These are phyloP conservation scores for Falco rusticolus DNA, from an alignment of 2,797 vertebrate species.

Conservation along the genomic window DNA sequence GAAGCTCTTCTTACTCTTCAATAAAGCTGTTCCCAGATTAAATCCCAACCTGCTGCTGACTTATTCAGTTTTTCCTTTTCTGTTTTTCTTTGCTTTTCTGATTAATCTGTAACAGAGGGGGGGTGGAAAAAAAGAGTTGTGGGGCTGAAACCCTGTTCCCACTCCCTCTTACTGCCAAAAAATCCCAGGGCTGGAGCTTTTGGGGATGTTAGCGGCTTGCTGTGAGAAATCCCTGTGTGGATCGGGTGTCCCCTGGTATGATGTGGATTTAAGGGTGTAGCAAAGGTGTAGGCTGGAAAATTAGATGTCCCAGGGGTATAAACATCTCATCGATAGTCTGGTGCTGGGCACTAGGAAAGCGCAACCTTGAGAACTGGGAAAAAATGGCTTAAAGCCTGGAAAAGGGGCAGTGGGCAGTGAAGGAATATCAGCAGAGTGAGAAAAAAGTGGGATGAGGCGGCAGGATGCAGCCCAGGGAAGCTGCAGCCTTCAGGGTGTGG, in stretches of 20 bases:
- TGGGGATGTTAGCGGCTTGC: not conserved
- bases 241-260: fast-evolving
- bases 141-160: not conserved
- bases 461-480: not conserved
- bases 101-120: not conserved
- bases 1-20: not conserved
- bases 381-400: not conserved
- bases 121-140: not conserved
- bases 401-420: not conserved
- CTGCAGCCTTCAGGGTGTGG: not conserved
- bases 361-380: not conserved
- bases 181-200: fast-evolving
- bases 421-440: not conserved
- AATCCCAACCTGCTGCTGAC: not conserved
- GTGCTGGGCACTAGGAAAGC: not conserved
- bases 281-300: not conserved
- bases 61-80: not conserved
- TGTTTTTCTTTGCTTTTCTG: not conserved
- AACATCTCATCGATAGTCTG: not conserved
- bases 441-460: not conserved
- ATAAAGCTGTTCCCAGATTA: not conserved
- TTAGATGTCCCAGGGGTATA: not conserved
- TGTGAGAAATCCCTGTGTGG: not conserved
- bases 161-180: not conserved
- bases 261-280: not conserved